These are phyloP conservation scores for Paralichthys olivaceus DNA, from an alignment of 2,113 vertebrate species.

Conservation along the genomic window DNA sequence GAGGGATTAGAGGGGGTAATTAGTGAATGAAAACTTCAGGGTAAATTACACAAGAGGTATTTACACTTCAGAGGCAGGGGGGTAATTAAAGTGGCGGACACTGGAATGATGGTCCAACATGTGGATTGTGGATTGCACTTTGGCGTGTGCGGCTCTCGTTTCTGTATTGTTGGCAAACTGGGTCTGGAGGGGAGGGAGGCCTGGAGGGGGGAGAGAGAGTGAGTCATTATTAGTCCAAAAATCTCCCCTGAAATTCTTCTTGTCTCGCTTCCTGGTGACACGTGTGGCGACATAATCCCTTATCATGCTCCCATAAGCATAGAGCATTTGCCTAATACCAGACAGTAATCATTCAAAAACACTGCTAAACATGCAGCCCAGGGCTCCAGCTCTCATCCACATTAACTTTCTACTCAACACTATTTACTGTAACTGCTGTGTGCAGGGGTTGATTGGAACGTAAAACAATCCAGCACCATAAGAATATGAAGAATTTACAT, in stretches of 20 bases:
- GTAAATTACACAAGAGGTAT: slow-evolving; percentile 67
- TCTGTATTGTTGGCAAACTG: slow-evolving; percentile 20
- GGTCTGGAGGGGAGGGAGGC: neutral
- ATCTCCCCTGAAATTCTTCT: slow-evolving; percentile 44
- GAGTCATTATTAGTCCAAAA: slow-evolving; percentile 37
- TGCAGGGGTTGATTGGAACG: slow-evolving; percentile 8
- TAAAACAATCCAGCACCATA: slow-evolving; percentile 39
- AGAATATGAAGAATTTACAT: slow-evolving; percentile 37
- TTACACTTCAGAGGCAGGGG: slow-evolving; percentile 54
- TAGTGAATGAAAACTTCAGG: slow-evolving; percentile 64
- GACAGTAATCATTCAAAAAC: slow-evolving; percentile 67
- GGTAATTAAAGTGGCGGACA: slow-evolving; percentile 52
- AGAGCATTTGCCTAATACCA: slow-evolving; percentile 70
- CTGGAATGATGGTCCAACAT: neutral
- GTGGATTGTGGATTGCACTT: neutral
- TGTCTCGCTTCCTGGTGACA: slow-evolving; percentile 62
- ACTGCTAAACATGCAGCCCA: slow-evolving; percentile 49
- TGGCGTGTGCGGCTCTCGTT: neutral
- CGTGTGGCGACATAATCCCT: slow-evolving; percentile 66
- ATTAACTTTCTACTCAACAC: slow-evolving; percentile 49
- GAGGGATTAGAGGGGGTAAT: slow-evolving; percentile 64
- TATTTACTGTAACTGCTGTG: slow-evolving; percentile 10
- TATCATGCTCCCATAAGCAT: slow-evolving; percentile 61
- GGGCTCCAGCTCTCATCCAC: slow-evolving; percentile 33
- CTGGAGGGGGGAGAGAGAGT: neutral